Percentiles rank a stretch among this genome's conserved stretches.
Conservation (phyloP, 2,888 invertebrate species). For the Drosophila austrosaltans region DNA sequence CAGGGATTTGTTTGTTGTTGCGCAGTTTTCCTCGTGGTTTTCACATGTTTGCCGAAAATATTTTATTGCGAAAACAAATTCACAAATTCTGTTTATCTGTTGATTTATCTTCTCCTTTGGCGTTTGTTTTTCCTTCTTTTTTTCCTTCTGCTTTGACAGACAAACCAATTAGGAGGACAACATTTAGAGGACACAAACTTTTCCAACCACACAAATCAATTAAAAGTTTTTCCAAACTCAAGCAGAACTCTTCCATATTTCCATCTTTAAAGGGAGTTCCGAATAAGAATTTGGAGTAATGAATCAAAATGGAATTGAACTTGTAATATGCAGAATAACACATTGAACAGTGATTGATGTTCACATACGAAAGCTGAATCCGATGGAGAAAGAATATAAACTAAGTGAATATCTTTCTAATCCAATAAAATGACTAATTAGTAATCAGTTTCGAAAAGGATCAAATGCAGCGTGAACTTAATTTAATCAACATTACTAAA, state of each 20-base stretch:
- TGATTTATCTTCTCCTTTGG: slow-evolving; percentile 19
- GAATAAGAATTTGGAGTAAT: background rate
- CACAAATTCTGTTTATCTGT: slow-evolving; percentile 36
- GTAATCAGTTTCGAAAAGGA: no score
- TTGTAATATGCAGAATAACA: background rate
- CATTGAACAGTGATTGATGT: slow-evolving; percentile 8
- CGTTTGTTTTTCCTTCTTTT: background rate
- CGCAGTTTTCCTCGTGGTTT: slow-evolving; percentile 28
- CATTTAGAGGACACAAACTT: slow-evolving; percentile 29
- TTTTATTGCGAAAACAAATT: slow-evolving; percentile 28
- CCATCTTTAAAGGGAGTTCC: slow-evolving; percentile 25
- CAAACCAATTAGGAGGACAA: slow-evolving; percentile 39
- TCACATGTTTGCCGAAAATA: slow-evolving; percentile 19
- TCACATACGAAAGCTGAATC: background rate
- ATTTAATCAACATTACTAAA: no score
- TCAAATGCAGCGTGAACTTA: no score
- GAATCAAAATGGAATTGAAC: slow-evolving; percentile 7
- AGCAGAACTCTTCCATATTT: slow-evolving; percentile 28
- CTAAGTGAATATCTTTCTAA: background rate
- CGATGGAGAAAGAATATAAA: background rate
- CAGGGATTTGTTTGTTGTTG: slow-evolving; percentile 35
- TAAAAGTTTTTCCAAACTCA: slow-evolving; percentile 40
- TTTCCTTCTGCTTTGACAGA: background rate
- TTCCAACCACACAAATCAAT: slow-evolving; percentile 47
- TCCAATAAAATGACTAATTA: no score